phyloP scores from a whole-genome alignment of 1,140 invertebrate genomes.

The Octopus bimaculoides region DNA sequence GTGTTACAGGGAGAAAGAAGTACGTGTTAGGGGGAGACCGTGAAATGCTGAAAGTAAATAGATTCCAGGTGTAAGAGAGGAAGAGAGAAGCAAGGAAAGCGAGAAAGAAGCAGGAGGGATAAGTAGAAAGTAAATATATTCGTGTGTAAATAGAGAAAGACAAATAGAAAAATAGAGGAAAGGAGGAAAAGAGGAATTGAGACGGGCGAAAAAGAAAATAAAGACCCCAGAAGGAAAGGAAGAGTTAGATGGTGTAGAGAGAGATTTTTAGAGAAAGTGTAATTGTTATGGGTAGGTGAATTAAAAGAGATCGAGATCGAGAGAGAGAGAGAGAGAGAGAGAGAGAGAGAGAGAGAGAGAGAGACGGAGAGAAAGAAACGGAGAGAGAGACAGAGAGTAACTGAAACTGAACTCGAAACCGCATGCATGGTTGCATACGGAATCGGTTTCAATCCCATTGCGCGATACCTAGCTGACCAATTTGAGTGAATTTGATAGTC shows the following conservation, averaged over 20 bases:
- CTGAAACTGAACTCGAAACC: too few relatives aligned
- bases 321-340: background rate
- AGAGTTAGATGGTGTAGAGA: background rate
- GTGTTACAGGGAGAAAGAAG: background rate
- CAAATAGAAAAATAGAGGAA: background rate
- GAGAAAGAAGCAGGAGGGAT: background rate
- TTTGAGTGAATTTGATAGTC: too few relatives aligned
- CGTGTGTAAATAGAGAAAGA: background rate
- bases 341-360: background rate
- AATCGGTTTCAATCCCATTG: too few relatives aligned
- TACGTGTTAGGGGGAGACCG: background rate
- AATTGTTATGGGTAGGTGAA: background rate
- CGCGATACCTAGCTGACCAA: too few relatives aligned
- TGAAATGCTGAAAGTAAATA: background rate
- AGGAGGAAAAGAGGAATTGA: background rate
- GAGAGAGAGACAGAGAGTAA: background rate
- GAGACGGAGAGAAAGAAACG: background rate
- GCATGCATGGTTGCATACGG: too few relatives aligned
- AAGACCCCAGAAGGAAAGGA: background rate
- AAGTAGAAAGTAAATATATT: background rate
- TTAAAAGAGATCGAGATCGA: background rate
- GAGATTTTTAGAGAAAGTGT: background rate
- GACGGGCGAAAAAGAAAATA: background rate
- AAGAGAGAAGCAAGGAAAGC: background rate
- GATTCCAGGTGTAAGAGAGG: background rate